Evolutionary conservation across 2,888 invertebrate species (phyloP).

Genomic region (Apodemia mormo): DNA sequence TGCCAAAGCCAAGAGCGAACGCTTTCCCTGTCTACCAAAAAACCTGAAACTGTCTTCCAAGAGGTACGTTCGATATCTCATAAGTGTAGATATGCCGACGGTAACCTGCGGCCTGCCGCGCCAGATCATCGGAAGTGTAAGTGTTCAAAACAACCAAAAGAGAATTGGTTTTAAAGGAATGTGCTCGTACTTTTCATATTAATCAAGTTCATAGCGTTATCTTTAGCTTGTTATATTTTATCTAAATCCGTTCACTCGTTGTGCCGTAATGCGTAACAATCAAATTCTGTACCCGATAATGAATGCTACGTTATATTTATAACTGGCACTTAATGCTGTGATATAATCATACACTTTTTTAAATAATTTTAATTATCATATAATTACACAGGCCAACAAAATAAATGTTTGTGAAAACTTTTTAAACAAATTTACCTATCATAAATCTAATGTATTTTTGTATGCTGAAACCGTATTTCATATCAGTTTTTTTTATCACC

Average conservation of each 20-base stretch:
- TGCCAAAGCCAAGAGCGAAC: conserved; percentile 98
- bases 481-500: too few relatives aligned
- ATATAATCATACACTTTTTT: not conserved
- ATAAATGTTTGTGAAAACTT: too few relatives aligned
- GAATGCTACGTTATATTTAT: too few relatives aligned
- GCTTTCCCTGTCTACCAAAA: conserved; percentile 94
- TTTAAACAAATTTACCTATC: too few relatives aligned
- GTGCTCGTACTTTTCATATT: not conserved
- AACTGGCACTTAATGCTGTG: not conserved
- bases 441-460: too few relatives aligned
- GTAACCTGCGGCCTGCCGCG: too few relatives aligned
- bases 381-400: too few relatives aligned
- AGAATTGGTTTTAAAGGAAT: not conserved
- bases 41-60: conserved; percentile 93
- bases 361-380: too few relatives aligned
- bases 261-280: not conserved
- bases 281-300: not conserved
- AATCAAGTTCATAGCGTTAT: not conserved
- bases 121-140: too few relatives aligned
- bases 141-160: too few relatives aligned
- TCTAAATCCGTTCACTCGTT: not conserved
- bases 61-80: conserved; percentile 84
- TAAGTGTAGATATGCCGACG: too few relatives aligned
- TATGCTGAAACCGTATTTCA: too few relatives aligned
- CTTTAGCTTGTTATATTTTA: not conserved